These are phyloP conservation scores for Neogobius melanostomus DNA, from an alignment of 2,113 vertebrate genomes.

Conservation along the genomic window DNA sequence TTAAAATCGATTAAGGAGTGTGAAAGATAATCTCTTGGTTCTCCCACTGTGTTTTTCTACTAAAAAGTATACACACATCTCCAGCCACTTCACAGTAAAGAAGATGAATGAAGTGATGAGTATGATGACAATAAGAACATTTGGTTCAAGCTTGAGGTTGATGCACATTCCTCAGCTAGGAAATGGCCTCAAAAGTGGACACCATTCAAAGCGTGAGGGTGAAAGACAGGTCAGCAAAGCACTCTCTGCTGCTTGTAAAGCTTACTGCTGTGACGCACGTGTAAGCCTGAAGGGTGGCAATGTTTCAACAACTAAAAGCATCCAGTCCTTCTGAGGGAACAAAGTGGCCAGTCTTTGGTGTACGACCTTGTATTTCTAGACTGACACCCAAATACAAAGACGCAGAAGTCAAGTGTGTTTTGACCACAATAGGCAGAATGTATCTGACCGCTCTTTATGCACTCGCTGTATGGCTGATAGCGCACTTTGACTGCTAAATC, in stretches of 20 bases:
- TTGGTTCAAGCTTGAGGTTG: background rate
- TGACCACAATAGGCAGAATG: constrained; percentile 1
- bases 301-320: background rate
- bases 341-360: background rate
- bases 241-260: constrained; percentile 1
- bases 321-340: background rate
- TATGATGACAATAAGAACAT: background rate
- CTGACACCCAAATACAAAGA: background rate
- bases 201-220: background rate
- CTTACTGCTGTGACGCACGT: background rate
- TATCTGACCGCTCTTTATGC: constrained; percentile 17
- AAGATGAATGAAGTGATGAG: background rate
- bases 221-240: background rate
- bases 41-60: no score
- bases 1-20: no score
- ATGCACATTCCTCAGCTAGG: background rate
- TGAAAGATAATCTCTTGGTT: no score
- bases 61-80: no score
- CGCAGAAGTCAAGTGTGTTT: background rate
- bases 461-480: constrained; percentile 16
- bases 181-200: background rate
- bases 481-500: constrained; percentile 32
- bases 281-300: constrained; percentile 3
- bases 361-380: background rate
- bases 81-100: background rate